Percentiles rank a stretch among this genome's conserved stretches.
phyloP scores from a whole-genome alignment of 2,888 invertebrate genomes.

The Rutpela maculata region DNA sequence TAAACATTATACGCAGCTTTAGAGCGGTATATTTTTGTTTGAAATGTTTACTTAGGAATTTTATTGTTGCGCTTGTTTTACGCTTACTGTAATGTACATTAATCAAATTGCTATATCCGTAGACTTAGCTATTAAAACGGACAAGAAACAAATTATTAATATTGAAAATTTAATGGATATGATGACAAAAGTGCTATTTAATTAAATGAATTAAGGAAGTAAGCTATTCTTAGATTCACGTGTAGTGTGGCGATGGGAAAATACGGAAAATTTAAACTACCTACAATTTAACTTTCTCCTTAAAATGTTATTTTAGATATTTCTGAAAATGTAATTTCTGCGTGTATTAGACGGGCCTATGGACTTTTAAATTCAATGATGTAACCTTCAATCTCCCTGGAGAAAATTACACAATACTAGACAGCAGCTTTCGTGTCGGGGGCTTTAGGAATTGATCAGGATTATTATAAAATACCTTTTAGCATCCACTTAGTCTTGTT shows the following conservation, averaged over 20 bases:
- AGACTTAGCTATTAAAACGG: neutral
- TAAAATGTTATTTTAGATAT: too few species aligned
- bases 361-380: too few species aligned
- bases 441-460: too few species aligned
- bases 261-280: too few species aligned
- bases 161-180: conserved; percentile 15
- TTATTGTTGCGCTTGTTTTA: neutral
- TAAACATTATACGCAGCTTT: neutral
- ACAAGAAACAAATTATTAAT: conserved; percentile 19
- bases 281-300: too few species aligned
- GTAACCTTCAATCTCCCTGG: too few species aligned
- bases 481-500: too few species aligned
- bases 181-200: conserved; percentile 16
- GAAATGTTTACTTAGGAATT: neutral
- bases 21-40: neutral
- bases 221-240: neutral
- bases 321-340: too few species aligned
- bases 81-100: neutral
- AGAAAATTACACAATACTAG: too few species aligned
- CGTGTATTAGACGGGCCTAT: too few species aligned
- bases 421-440: too few species aligned
- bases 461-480: too few species aligned
- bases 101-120: neutral
- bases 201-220: conserved; percentile 15
- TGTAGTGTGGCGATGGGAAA: neutral